A percentile compares a stretch with the other conserved stretches of the same genome.
phyloP scores from a whole-genome alignment of 1,140 invertebrate genomes.

The Ganaspis sp. region DNA sequence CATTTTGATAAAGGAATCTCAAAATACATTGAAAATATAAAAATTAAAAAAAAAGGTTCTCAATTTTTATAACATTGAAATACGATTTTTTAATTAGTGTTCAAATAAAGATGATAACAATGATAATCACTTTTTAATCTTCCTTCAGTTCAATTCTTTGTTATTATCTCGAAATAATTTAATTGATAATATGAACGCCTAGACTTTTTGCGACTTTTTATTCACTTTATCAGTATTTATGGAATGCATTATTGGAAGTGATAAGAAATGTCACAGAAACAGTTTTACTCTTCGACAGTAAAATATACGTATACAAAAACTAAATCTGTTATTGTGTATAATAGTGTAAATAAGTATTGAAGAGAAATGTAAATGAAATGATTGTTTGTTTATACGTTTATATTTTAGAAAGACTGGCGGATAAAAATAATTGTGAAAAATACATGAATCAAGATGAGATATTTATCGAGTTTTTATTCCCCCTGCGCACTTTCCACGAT shows the following conservation, averaged over 20 bases:
- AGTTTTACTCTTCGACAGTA: conserved; percentile 7
- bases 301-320: conserved; percentile 39
- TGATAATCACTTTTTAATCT: not conserved
- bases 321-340: conserved; percentile 49
- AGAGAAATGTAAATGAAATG: conserved; percentile 54
- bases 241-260: conserved; percentile 10
- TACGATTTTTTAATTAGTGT: not conserved
- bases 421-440: conserved; percentile 43
- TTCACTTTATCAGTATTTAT: conserved; percentile 11
- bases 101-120: not conserved
- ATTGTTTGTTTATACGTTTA: conserved; percentile 62
- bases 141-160: not conserved
- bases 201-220: not conserved
- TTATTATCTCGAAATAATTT: not conserved
- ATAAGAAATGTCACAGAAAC: conserved; percentile 9
- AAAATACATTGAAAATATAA: too few relatives aligned
- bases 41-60: too few relatives aligned
- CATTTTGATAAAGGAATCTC: too few relatives aligned
- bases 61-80: not conserved
- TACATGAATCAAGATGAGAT: conserved; percentile 46
- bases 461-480: not conserved
- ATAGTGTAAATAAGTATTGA: conserved; percentile 50
- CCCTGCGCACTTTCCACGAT: not conserved
- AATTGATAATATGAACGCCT: conserved; percentile 6
- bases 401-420: conserved; percentile 56